A percentile compares a stretch with the other conserved stretches of the same genome.
phyloP scores from a whole-genome alignment of 2,113 vertebrate species.

The Tinamus guttatus region DNA sequence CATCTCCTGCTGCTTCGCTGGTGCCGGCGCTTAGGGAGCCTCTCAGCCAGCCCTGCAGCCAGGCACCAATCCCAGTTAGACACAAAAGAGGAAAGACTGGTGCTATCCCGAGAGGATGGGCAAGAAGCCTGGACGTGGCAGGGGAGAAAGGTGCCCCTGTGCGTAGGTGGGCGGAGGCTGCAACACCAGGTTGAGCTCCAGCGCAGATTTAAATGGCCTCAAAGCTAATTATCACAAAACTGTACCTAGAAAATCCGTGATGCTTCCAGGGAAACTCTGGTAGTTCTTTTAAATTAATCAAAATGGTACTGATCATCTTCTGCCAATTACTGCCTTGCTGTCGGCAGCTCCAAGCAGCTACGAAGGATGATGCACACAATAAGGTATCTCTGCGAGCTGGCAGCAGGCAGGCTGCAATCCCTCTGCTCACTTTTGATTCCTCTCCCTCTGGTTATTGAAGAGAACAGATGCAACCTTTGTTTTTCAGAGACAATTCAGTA shows the following conservation, averaged over 20 bases:
- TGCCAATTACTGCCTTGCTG: neutral
- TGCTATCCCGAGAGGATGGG: neutral
- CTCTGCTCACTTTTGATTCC: neutral
- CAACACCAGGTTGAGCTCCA: neutral
- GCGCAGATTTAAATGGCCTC: neutral
- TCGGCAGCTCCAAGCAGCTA: neutral
- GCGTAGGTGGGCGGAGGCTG: neutral
- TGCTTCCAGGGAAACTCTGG: neutral
- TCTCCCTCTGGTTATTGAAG: neutral
- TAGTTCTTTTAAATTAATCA: neutral
- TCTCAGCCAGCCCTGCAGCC: constrained; percentile 1
- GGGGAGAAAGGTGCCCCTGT: neutral
- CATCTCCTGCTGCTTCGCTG: constrained; percentile 22
- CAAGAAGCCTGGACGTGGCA: neutral
- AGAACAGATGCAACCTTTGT: constrained; percentile 1
- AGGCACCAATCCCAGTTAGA: neutral
- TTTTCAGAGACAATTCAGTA: neutral
- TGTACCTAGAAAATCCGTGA: neutral
- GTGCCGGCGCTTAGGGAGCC: neutral
- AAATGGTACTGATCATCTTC: neutral
- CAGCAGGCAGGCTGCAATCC: neutral
- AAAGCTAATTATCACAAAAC: neutral
- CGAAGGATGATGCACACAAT: fast-evolving
- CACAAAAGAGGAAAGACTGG: neutral
- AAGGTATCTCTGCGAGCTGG: neutral